Evolutionary conservation across 1,140 invertebrate species (phyloP), one percentile per base, ranked within the genome.

Genomic region (Tachypleus tridentatus): DNA sequence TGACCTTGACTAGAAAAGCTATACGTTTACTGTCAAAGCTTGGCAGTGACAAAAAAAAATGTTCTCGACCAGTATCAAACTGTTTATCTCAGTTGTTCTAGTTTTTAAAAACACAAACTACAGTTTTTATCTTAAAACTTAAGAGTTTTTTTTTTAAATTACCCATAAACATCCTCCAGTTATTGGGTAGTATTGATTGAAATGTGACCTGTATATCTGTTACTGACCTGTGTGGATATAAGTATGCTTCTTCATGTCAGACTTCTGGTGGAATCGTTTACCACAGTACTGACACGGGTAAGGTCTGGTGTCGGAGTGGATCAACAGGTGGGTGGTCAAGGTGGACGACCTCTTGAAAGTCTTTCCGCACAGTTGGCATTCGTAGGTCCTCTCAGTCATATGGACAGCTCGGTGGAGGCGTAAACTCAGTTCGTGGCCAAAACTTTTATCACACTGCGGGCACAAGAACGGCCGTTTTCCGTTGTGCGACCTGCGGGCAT

Each of bases 401-500:
- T 54, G n/a, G 4, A 11, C 57, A 48, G 29, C 56, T 50, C 29
- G 29, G 29, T 29, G 29, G 29, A 29, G 29, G 2, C 29, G 29
- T 29, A 29, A 29, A 29, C 29, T 29, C 29, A 29, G 29, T 29
- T 29, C 29, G 29, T 29, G 29, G 29, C 29, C 29, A 29, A 29
- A 29, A 29, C 29, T 29, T 29, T 29, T 29, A 29, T 29, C 29
- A 29, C 29, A 29, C 29, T 29, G 29, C 0, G 29, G 29, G 29
- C 29, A 29, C 29, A 29, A 29, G 29, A 29, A 29, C 2, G 29
- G 29, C 29, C 29, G 29, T 29, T 29, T 29, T 4, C 93, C 93
- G 73, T 93, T 97, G 79, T 97, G 94, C 3, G 93, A 93, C 67
- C 93, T 83, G 29, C 80, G 69, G 4, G 92, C 90, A 76, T 97